Conservation (phyloP, 1,140 invertebrate species). For the Drosophila pseudoobscura region DNA sequence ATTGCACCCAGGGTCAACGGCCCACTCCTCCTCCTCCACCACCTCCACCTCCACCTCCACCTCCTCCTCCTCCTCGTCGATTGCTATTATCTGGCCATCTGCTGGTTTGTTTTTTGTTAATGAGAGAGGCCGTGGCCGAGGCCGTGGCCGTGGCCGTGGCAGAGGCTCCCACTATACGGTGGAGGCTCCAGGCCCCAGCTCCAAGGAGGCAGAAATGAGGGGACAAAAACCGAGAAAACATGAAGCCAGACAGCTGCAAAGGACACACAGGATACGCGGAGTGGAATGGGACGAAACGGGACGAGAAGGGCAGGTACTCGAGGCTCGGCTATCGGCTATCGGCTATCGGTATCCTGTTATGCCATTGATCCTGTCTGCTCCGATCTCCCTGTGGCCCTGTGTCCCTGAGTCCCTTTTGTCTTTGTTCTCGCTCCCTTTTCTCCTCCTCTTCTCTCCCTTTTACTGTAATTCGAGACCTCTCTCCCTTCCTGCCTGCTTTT, state of each 20-base stretch:
- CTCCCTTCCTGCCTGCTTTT: neutral
- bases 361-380: conserved; percentile 25
- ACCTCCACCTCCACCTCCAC: conserved; percentile 31
- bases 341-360: conserved; percentile 41
- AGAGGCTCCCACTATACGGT: conserved; percentile 30
- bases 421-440: neutral
- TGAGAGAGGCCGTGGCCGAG: conserved; percentile 1
- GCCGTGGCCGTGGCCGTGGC: too few relatives aligned
- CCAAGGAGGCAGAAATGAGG: conserved; percentile 46
- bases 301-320: conserved; percentile 45
- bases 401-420: conserved; percentile 11
- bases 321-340: conserved; percentile 8
- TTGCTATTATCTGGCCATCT: conserved; percentile 72
- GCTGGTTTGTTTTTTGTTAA: conserved; percentile 40
- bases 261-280: conserved; percentile 36
- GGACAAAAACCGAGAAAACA: conserved; percentile 3
- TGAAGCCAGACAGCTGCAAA: conserved; percentile 44
- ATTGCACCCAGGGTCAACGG: conserved; percentile 61
- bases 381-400: conserved; percentile 17
- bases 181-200: conserved; percentile 20
- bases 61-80: conserved; percentile 30
- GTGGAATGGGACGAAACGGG: neutral
- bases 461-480: conserved; percentile 59
- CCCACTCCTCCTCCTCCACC: conserved; percentile 48
- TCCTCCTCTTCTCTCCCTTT: too few relatives aligned